Percentiles rank a stretch among this genome's conserved stretches.
These are phyloP conservation scores for Drosophila subpulchrella DNA, from an alignment of 1,140 invertebrate species.

Conservation along the genomic window DNA sequence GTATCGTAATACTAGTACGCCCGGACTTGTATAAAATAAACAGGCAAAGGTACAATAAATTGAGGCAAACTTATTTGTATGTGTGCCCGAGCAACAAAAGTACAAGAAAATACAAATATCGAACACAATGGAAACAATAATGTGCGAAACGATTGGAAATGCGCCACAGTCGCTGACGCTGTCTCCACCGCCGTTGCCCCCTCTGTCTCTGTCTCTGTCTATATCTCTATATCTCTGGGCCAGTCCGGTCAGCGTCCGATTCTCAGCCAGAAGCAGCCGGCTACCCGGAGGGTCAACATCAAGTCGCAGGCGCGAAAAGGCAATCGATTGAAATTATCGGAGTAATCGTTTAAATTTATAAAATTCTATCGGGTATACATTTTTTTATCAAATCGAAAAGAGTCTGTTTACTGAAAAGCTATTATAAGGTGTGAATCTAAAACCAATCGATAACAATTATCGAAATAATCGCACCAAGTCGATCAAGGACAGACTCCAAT, in stretches of 20 bases:
- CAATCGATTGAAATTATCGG: slow-evolving; percentile 77
- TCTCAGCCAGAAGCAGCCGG: slow-evolving; percentile 71
- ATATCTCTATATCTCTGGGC: slow-evolving; percentile 44
- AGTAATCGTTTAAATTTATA: background rate
- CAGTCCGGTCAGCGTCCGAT: slow-evolving; percentile 68
- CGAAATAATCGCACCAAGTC: too few relatives aligned
- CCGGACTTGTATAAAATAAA: slow-evolving; percentile 73
- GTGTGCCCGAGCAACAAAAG: slow-evolving; percentile 57
- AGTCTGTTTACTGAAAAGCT: background rate
- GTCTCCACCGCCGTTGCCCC: slow-evolving; percentile 38
- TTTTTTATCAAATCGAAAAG: background rate
- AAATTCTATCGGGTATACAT: too few relatives aligned
- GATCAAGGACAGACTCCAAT: too few relatives aligned
- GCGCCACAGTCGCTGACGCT: slow-evolving; percentile 64
- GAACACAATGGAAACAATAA: slow-evolving; percentile 82
- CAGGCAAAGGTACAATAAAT: slow-evolving; percentile 76
- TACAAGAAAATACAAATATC: slow-evolving; percentile 81
- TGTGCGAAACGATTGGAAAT: slow-evolving; percentile 81
- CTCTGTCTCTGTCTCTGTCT: slow-evolving; percentile 29
- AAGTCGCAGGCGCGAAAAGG: slow-evolving; percentile 40
- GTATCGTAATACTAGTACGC: slow-evolving; percentile 43
- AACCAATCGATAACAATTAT: too few relatives aligned
- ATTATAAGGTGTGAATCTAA: background rate
- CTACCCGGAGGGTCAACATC: slow-evolving; percentile 65
- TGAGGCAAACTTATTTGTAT: slow-evolving; percentile 59